Conservation (phyloP, 1,140 invertebrate species). For the Drosophila suzukii region DNA sequence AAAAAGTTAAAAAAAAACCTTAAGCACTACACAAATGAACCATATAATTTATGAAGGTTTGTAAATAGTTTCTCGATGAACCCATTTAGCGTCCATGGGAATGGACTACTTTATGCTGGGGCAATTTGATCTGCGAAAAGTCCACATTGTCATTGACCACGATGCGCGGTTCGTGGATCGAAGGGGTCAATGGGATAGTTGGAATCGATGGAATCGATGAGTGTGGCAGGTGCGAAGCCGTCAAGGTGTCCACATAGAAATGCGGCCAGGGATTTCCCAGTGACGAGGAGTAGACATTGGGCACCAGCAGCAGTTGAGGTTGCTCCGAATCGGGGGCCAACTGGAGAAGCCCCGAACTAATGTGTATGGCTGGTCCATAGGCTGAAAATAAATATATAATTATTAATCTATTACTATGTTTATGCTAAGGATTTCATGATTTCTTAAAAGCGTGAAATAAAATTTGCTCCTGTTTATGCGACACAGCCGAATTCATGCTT, state of each 20-base stretch:
- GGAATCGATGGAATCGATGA: conserved; percentile 2
- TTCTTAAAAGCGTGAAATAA: no score
- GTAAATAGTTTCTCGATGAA: background rate
- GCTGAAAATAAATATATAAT: conserved; percentile 10
- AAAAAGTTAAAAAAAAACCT: background rate
- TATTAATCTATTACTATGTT: background rate
- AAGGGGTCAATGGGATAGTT: background rate
- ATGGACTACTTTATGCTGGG: conserved; percentile 7
- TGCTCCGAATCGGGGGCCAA: conserved; percentile 48
- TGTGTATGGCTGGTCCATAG: conserved; percentile 62
- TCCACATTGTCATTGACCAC: conserved; percentile 58
- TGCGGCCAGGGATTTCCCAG: conserved; percentile 30
- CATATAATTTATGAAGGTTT: background rate
- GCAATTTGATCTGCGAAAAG: conserved; percentile 35
- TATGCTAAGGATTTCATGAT: no score
- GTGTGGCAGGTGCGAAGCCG: conserved; percentile 31
- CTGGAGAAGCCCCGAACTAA: conserved; percentile 62
- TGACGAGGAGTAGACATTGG: conserved; percentile 9
- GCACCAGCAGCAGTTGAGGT: conserved; percentile 44
- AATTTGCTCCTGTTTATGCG: no score
- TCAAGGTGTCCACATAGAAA: conserved; percentile 36
- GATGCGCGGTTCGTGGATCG: conserved; percentile 15
- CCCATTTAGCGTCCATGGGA: conserved; percentile 44
- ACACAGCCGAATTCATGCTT: no score
- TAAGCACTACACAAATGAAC: conserved; percentile 1